Base-by-base conservation (phyloP, 2,113 vertebrate genomes). In the Manacus vitellinus region DNA sequence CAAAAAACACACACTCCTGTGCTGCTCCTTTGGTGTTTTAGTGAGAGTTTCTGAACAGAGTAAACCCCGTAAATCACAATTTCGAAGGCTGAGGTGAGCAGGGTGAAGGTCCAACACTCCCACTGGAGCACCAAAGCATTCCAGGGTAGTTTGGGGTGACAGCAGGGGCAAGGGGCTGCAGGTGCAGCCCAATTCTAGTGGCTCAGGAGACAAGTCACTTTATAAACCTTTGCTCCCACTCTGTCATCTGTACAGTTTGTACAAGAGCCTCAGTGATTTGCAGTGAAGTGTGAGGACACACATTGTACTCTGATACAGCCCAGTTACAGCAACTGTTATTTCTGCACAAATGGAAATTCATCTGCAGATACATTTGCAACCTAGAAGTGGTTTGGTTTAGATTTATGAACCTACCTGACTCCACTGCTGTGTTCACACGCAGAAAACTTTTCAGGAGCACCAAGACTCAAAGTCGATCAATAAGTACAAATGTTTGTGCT, bases 141-240 rank as follows among this genome's bases (percentile, higher is more conserved):
- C 82, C 88, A 23, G 85, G 43, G 43, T 14, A 63, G 66, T 13
- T 33, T 59, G 61, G 83, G 88, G 76, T 86, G 91, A 89, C 30
- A 21, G 91, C 61, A 71, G 56, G 95, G 91, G 35, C 79, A 65
- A 33, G 51, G 67, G 86, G 52, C 88, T 84, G 83, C 90, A 96
- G 92, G 88, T 90, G 95, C 72, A 52, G 52, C 7, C 44, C 49
- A 31, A 6, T 62, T 76, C 63, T 23, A 67, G 74, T 0, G 5
- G 37, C 82, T 73, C 82, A 2, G 75, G 63, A 94, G 88, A 92
- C 41, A 61, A 75, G 85, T 28, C 79, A 68, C 68, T 78, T 77
- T 22, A 68, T 55, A 85, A 91, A 96, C 94, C 82, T 89, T 67
- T 88, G 82, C 75, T 91, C 86, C 59, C 39, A 1, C 58, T 62